Percentiles rank a stretch among this genome's conserved stretches.
phyloP scores from a whole-genome alignment of 1,140 invertebrate species.

The Spodoptera litura region DNA sequence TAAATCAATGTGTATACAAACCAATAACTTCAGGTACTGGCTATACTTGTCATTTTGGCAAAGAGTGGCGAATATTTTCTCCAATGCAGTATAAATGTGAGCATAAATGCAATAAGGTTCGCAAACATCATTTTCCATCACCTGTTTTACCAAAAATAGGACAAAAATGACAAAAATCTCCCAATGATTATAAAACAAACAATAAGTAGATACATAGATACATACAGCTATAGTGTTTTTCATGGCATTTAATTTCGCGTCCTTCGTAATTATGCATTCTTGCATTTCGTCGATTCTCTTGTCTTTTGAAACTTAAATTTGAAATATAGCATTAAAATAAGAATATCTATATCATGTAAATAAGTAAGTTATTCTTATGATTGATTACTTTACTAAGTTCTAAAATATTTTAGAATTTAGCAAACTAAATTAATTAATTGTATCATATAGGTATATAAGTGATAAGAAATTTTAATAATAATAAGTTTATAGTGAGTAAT shows the following conservation, averaged over 20 bases:
- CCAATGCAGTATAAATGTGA: constrained; percentile 78
- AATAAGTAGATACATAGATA: neutral
- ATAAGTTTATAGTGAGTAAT: too few species aligned
- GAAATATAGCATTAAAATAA: neutral
- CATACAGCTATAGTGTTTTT: constrained; percentile 79
- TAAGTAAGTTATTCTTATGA: too few species aligned
- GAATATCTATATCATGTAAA: too few species aligned
- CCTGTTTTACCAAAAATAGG: constrained; percentile 51
- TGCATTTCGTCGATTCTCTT: constrained; percentile 74
- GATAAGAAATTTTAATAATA: too few species aligned
- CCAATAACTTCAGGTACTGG: constrained; percentile 75
- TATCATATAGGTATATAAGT: too few species aligned
- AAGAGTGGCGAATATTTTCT: constrained; percentile 77
- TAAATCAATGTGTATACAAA: constrained; percentile 49
- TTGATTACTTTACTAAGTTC: neutral
- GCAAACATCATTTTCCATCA: constrained; percentile 80
- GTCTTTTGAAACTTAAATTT: constrained; percentile 65
- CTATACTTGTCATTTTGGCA: constrained; percentile 79
- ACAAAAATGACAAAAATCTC: too few species aligned
- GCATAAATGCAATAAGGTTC: constrained; percentile 81
- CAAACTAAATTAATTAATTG: neutral
- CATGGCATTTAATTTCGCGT: constrained; percentile 80
- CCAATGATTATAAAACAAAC: too few species aligned
- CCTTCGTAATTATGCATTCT: constrained; percentile 74
- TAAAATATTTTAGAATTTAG: neutral